phyloP scores from a whole-genome alignment of 2,888 invertebrate genomes.

The Agrilus biguttatus region DNA sequence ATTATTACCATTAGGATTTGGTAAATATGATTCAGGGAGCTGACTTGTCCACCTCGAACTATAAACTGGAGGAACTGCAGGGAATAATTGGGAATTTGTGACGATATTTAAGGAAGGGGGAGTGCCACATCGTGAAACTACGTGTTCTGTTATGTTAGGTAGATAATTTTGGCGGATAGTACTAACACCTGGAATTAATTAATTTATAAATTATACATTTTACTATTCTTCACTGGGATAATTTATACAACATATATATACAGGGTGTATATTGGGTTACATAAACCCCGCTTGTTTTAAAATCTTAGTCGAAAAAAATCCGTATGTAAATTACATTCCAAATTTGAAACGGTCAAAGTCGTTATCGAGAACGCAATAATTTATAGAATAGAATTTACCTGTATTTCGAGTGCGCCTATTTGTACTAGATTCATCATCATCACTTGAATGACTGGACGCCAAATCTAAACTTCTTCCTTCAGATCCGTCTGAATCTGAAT shows the following conservation, averaged over 20 bases:
- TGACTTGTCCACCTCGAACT: conserved; percentile 54
- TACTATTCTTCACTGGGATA: too few relatives aligned
- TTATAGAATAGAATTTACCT: conserved; percentile 10
- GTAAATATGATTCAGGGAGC: conserved; percentile 47
- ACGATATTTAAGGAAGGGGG: conserved; percentile 48
- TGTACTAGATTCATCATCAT: conserved; percentile 59
- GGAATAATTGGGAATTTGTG: conserved; percentile 53
- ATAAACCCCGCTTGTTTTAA: too few relatives aligned
- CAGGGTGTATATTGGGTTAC: too few relatives aligned
- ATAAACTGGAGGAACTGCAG: conserved; percentile 46
- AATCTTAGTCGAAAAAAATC: too few relatives aligned
- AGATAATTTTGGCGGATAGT: conserved; percentile 34
- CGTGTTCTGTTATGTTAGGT: conserved; percentile 45
- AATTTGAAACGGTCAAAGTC: too few relatives aligned
- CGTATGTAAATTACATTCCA: too few relatives aligned
- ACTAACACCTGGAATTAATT: conserved; percentile 6
- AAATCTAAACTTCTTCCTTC: conserved; percentile 72
- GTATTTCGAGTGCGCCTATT: conserved; percentile 26
- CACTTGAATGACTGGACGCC: conserved; percentile 91
- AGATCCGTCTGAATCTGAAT: conserved; percentile 67
- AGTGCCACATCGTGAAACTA: conserved; percentile 33
- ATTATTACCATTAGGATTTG: conserved; percentile 32
- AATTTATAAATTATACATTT: not conserved
- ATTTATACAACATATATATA: too few relatives aligned
- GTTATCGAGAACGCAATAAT: too few relatives aligned